These are phyloP conservation scores for Motacilla alba DNA, from an alignment of 2,113 vertebrate genomes.

Conservation along the genomic window DNA sequence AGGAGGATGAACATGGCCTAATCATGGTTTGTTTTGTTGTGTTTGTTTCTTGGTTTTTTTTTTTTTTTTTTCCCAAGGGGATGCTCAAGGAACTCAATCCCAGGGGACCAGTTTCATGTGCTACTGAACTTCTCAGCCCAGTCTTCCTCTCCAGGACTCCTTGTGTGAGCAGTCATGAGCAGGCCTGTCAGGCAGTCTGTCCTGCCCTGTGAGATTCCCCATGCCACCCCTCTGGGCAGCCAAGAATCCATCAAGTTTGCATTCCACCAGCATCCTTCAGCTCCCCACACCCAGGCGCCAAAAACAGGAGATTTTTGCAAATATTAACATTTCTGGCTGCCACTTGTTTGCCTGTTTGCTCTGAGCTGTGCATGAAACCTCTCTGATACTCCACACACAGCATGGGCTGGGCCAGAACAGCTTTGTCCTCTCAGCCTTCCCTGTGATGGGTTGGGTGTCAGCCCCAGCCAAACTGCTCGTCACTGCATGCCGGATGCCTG, in stretches of 20 bases:
- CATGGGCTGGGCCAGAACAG: neutral
- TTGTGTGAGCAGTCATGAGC: neutral
- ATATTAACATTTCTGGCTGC: conserved; percentile 36
- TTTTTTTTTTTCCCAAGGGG: too few relatives aligned
- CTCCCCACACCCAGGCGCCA: neutral
- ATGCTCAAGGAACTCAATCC: neutral
- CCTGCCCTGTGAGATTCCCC: conserved; percentile 27
- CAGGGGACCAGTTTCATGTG: neutral
- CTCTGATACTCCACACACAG: neutral
- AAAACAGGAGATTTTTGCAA: conserved; percentile 26
- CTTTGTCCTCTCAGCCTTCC: neutral
- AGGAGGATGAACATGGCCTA: neutral
- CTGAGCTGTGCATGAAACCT: neutral
- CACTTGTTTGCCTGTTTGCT: neutral
- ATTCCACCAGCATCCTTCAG: neutral
- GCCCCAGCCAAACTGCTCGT: neutral
- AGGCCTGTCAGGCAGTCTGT: neutral
- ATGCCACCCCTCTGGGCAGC: neutral
- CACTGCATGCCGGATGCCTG: accelerated
- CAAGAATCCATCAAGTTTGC: neutral
- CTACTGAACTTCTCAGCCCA: neutral
- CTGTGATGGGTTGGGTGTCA: neutral
- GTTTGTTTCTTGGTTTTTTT: neutral
- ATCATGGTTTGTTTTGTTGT: neutral
- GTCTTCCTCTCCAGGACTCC: neutral